phyloP scores from a whole-genome alignment of 2,113 vertebrate species.

The Charadrius vociferus region DNA sequence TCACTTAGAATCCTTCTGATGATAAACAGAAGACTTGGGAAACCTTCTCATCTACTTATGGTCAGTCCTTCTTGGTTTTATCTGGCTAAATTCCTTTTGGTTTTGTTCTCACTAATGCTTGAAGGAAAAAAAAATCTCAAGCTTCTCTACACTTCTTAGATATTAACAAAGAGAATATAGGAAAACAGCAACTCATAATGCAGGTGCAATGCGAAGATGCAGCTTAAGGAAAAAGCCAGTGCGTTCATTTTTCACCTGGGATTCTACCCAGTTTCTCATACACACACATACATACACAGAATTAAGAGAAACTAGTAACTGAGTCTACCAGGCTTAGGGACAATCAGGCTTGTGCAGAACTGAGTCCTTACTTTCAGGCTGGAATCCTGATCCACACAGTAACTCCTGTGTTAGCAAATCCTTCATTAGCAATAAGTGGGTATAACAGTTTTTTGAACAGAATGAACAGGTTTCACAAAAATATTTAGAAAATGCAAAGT shows the following conservation, averaged over 20 bases:
- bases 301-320: neutral
- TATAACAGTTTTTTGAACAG: neutral
- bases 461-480: slow-evolving; percentile 9
- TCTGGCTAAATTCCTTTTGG: neutral
- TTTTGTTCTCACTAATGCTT: neutral
- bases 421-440: neutral
- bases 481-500: neutral
- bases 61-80: neutral
- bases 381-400: neutral
- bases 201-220: neutral
- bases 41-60: neutral
- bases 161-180: neutral
- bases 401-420: neutral
- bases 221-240: neutral
- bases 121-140: neutral
- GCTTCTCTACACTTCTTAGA: neutral
- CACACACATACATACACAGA: neutral
- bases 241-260: neutral
- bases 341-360: neutral
- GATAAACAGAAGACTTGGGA: neutral
- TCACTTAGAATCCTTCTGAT: neutral
- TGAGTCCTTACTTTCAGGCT: neutral
- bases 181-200: neutral
- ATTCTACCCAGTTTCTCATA: neutral
- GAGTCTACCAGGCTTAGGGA: neutral